phyloP scores from a whole-genome alignment of 1,140 invertebrate genomes.

The Thaumetopoea pityocampa region DNA sequence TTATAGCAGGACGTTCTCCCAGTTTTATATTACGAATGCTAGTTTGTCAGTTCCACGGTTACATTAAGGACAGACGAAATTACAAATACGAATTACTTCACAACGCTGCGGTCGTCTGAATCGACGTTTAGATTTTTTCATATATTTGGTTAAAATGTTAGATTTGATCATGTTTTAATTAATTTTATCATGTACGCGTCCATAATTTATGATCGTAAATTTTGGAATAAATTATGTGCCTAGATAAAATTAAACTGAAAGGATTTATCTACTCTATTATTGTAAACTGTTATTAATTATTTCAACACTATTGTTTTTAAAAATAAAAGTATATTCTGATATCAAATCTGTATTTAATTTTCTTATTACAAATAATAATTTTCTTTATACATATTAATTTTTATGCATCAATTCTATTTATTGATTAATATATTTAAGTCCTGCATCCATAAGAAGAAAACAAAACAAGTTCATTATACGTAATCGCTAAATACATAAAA shows the following conservation, averaged over 20 bases:
- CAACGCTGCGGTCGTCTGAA: no score
- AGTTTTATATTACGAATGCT: no score
- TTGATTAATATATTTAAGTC: no score
- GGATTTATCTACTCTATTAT: conserved; percentile 27
- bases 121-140: no score
- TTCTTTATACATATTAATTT: conserved; percentile 13
- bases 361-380: conserved; percentile 30
- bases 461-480: no score
- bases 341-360: conserved; percentile 41
- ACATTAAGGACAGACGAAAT: no score
- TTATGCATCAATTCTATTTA: not conserved
- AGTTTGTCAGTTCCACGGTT: no score
- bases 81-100: no score
- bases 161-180: not conserved
- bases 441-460: no score
- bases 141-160: no score
- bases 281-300: conserved; percentile 21
- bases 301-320: conserved; percentile 22
- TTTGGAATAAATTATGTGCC: conserved; percentile 28
- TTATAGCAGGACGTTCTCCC: no score
- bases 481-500: no score
- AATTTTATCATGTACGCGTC: conserved; percentile 6
- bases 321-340: conserved; percentile 24
- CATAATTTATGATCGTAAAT: conserved; percentile 4
- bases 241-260: conserved; percentile 23